Evolutionary conservation across 1,140 invertebrate genomes (phyloP), one percentile per base, ranked within the genome.

Genomic region (Solenopsis fugax): DNA sequence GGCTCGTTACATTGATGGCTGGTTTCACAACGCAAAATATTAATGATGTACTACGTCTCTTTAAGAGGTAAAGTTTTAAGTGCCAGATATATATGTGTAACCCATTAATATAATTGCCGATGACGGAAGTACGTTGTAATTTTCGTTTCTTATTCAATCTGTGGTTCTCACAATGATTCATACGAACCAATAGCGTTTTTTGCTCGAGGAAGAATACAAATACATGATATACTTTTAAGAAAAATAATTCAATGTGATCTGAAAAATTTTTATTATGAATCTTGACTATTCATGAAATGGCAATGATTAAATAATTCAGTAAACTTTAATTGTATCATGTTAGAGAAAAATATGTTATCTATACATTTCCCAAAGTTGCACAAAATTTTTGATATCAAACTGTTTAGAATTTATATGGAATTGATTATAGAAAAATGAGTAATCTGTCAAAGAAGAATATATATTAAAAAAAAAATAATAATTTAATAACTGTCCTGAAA

Each of bases 71-170:
- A 80, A 80, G 16, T 64, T 48, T 48, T 18, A 50, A 18, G 24
- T 62, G 7, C 13, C 0, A 69, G 5, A 62, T 45, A 58, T 2
- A 37, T 24, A 29, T 21, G 12, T 41, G 4, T 62, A 48, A 5
- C 18, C 41, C 21, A 62, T 81, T 71, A 81, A 81, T 54, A 16
- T 81, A 81, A 81, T 81, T 81, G 34, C 16, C 5, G 48, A 69
- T 54, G 21, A 9, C 60, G 45, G n/a, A 71, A 81, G 64, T 78
- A 16, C 18, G 45, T 2, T 18, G 7, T 41, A 29, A 37, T 16
- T n/a, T 80, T 16, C 1, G 18, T 80, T 54, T 37, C 0, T 69
- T 69, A 5, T 41, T 34, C 9, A 65, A 12, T 60, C 5, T 62
- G 16, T 13, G 1, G 5, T 48, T 76, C 7, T 7, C 34, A 60